Conservation (phyloP, 1,140 invertebrate species). For the Heliothis virescens region DNA sequence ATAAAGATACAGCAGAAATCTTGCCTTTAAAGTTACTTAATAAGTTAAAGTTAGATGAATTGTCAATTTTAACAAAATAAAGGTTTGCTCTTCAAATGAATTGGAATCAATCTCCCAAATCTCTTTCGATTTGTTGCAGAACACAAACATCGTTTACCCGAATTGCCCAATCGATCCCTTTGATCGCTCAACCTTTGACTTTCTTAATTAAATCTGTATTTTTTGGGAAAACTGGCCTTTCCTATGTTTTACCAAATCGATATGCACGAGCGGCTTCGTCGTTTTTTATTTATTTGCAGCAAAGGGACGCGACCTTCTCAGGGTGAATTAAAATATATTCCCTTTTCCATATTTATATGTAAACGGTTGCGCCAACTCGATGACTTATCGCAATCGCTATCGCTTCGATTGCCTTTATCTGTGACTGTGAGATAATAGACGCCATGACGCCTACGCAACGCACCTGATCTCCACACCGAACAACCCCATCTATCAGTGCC, state of each 20-base stretch:
- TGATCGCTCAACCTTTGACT: conserved; percentile 38
- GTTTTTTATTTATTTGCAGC: conserved; percentile 33
- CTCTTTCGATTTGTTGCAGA: conserved; percentile 7
- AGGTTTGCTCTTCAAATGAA: background rate
- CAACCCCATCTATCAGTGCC: conserved; percentile 53
- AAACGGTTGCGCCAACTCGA: conserved; percentile 57
- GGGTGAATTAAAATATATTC: conserved; percentile 38
- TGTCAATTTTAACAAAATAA: too few relatives aligned
- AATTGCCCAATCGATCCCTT: conserved; percentile 31
- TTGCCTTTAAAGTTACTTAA: too few relatives aligned
- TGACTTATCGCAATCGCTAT: conserved; percentile 45
- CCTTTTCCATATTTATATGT: conserved; percentile 14
- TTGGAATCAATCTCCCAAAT: conserved; percentile 8
- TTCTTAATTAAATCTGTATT: conserved; percentile 46
- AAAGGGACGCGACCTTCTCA: conserved; percentile 39
- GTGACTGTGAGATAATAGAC: conserved; percentile 59
- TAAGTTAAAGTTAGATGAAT: too few relatives aligned
- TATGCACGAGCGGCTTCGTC: conserved; percentile 36
- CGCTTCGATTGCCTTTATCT: conserved; percentile 54
- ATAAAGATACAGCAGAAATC: too few relatives aligned
- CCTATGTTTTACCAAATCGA: conserved; percentile 30
- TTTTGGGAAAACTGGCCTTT: conserved; percentile 17
- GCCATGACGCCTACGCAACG: conserved; percentile 57
- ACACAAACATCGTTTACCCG: conserved; percentile 9
- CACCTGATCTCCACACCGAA: conserved; percentile 46